Conservation (phyloP, 1,140 invertebrate genomes). For the Sarcophaga peregrina region DNA sequence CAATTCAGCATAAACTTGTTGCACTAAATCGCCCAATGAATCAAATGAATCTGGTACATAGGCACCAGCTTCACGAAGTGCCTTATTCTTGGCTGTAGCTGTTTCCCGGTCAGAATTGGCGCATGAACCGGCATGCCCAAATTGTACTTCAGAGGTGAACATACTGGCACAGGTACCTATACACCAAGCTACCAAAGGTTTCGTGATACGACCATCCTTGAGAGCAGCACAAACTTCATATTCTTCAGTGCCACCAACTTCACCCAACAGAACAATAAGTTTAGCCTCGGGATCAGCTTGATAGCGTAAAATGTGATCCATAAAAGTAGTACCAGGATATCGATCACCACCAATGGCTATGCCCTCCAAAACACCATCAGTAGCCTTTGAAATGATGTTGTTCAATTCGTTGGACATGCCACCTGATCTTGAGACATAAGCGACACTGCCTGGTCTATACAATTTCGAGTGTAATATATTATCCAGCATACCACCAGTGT, state of each 20-base stretch:
- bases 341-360: constrained; percentile 99
- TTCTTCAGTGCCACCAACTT: constrained; percentile 99
- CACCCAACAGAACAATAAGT: constrained; percentile 95
- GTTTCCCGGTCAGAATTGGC: constrained; percentile 97
- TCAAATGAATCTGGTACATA: constrained; percentile 95
- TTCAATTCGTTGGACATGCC: constrained; percentile 99
- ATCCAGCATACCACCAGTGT: constrained; percentile 99
- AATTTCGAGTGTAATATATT: constrained; percentile 98
- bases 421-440: constrained; percentile 97
- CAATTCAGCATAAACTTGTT: constrained; percentile 82
- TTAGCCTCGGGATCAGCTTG: constrained; percentile 84
- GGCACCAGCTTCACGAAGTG: constrained; percentile 85
- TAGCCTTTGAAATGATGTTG: constrained; percentile 97
- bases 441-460: constrained; percentile 95
- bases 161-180: constrained; percentile 93
- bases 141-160: constrained; percentile 98
- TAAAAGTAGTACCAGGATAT: constrained; percentile 98
- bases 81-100: constrained; percentile 91
- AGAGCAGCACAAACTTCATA: constrained; percentile 96
- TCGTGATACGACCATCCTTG: constrained; percentile 83
- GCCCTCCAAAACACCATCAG: constrained; percentile 97
- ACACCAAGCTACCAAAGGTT: constrained; percentile 98
- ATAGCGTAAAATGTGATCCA: constrained; percentile 94
- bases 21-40: constrained; percentile 78
- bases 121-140: constrained; percentile 98